Percentiles rank a stretch among this genome's conserved stretches.
Conservation (phyloP, 2,113 vertebrate species). For the Hucho hucho region DNA sequence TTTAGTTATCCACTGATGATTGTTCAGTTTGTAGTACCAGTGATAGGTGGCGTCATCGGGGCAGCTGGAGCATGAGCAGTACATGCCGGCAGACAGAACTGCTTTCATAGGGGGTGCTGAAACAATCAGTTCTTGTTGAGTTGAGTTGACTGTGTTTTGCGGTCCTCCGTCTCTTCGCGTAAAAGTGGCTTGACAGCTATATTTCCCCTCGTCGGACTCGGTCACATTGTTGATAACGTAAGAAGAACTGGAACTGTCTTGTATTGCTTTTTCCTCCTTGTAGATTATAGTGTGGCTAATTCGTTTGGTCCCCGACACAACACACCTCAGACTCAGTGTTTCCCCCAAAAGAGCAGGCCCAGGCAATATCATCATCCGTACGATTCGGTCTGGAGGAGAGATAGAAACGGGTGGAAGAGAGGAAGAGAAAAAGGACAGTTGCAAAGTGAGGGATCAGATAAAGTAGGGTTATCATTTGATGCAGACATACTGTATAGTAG, state of each 20-base stretch:
- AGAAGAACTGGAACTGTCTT: fast-evolving
- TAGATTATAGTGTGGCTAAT: conserved; percentile 2
- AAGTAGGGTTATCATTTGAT: too few relatives aligned
- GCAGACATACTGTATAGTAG: too few relatives aligned
- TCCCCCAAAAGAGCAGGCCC: conserved; percentile 31
- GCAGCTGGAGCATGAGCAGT: conserved; percentile 19
- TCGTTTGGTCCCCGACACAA: background rate
- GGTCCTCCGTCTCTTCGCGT: fast-evolving
- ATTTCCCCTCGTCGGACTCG: background rate
- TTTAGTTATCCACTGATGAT: fast-evolving
- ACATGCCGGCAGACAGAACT: background rate
- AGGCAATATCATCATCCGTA: conserved; percentile 41
- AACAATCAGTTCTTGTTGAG: conserved; percentile 28
- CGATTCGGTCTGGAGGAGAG: conserved; percentile 23
- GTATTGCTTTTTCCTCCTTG: fast-evolving
- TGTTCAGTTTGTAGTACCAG: background rate
- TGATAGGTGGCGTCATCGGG: fast-evolving
- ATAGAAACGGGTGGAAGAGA: background rate
- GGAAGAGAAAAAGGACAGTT: too few relatives aligned
- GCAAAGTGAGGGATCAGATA: background rate
- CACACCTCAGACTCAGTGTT: conserved; percentile 42
- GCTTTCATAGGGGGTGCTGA: background rate
- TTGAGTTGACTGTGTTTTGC: background rate
- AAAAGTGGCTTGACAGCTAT: conserved; percentile 34
- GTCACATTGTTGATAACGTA: background rate